Percentiles rank a stretch among this genome's conserved stretches.
Evolutionary conservation across 2,797 vertebrate species (phyloP).

Genomic region (Gobionotothen gibberifrons): DNA sequence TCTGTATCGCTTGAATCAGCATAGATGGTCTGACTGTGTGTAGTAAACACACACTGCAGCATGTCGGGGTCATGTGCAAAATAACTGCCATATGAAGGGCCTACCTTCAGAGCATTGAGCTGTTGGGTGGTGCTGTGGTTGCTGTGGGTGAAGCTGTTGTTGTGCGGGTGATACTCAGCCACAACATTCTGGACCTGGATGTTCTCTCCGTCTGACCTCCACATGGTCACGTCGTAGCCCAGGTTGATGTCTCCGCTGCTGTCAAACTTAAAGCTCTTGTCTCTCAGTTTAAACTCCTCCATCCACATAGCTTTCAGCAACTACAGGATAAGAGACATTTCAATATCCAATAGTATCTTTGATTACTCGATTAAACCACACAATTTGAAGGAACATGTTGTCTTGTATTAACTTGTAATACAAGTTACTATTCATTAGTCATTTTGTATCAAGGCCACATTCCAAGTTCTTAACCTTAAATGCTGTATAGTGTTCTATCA

Average conservation of each 20-base stretch:
- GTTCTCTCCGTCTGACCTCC: conserved; percentile 78
- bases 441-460: no score
- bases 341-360: not conserved
- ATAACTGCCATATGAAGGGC: conserved; percentile 6
- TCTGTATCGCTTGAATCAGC: not conserved
- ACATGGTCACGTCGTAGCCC: conserved; percentile 87
- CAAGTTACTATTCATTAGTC: no score
- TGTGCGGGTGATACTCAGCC: conserved; percentile 83
- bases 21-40: conserved; percentile 16
- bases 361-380: not conserved
- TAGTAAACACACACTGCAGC: conserved; percentile 8
- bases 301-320: conserved; percentile 81
- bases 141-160: conserved; percentile 76
- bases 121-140: conserved; percentile 68
- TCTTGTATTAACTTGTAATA: not conserved
- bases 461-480: no score
- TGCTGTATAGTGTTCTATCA: no score
- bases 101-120: conserved; percentile 84
- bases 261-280: conserved; percentile 83
- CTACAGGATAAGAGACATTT: conserved; percentile 65
- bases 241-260: conserved; percentile 84
- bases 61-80: not conserved
- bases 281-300: conserved; percentile 71
- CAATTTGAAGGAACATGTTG: not conserved
- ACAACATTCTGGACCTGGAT: conserved; percentile 74